Conservation (phyloP, 2,797 vertebrate species). For the Monodelphis domestica region DNA sequence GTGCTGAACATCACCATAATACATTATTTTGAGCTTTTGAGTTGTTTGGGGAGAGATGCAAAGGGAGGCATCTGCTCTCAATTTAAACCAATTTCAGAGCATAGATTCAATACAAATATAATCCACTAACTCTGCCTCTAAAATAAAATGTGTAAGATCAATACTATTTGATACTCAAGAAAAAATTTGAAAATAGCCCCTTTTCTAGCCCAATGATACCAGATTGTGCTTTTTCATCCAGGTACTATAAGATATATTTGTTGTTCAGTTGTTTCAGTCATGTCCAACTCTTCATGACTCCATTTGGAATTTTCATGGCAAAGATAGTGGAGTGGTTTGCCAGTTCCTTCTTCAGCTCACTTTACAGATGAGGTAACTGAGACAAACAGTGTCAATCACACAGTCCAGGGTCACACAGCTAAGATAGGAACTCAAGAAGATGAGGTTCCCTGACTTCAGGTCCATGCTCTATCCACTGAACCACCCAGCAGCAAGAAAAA, state of each 20-base stretch:
- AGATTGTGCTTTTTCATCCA: neutral
- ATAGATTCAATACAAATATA: slow-evolving; percentile 10
- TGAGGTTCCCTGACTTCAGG: no score
- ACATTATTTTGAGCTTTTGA: neutral
- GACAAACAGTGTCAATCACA: no score
- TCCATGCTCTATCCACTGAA: no score
- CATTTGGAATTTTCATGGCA: no score
- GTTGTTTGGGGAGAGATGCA: neutral
- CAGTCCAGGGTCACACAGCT: no score
- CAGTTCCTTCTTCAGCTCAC: no score
- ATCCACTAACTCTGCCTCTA: neutral
- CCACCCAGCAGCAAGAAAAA: no score
- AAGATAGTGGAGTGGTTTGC: no score
- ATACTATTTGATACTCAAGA: neutral
- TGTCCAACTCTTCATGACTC: no score
- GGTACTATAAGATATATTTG: neutral
- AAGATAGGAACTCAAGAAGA: no score
- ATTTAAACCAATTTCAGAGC: neutral
- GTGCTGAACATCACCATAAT: neutral
- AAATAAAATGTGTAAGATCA: slow-evolving; percentile 35
- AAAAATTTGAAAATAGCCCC: neutral
- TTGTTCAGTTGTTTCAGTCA: no score
- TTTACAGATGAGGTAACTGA: no score
- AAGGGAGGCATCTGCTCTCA: neutral
- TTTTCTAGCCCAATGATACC: slow-evolving; percentile 2